Base-by-base conservation (phyloP, 1,140 invertebrate genomes). In the Temnothorax curvispinosus region DNA sequence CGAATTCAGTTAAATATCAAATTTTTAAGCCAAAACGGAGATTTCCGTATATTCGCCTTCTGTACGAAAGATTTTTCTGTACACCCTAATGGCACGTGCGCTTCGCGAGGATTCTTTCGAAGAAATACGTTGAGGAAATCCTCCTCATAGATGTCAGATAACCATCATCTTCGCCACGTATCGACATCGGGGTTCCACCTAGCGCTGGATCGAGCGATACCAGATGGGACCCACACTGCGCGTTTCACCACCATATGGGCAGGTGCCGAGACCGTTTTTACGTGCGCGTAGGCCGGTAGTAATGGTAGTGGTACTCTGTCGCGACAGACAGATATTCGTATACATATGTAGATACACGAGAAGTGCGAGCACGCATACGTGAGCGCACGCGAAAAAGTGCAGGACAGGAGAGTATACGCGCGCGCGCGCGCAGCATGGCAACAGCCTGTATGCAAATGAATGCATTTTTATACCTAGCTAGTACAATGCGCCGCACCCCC, bases 391-490 rank as follows among this genome's bases (percentile, higher is more conserved):
- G 81, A 86, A 88, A 89, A 88, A 87, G 80, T 87, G 67, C 69
- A 89, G 89, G 89, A 81, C 82, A 86, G 77, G 88, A 90, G 88
- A 80, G 89, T 86, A 90, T 86, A 27, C 27, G 27, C 27, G 27
- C 88, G 92, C 90, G 85, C 87, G 90, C 88, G 90, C 89, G 74
- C 86, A 78, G 86, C 92, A 84, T 90, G 89, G 92, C 87, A 94
- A 94, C 93, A 92, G 93, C 90, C 90, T 92, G 91, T 93, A 95
- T 95, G 94, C 92, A 94, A 95, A 95, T 95, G 91, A 93, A 92
- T 92, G 93, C 93, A 92, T 95, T 95, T 95, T 95, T 94, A 93
- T 94, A 91, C 87, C 84, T 91, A 90, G 90, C 87, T 88, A 84
- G 80, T 82, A 92, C 92, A 93, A 93, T 93, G 85, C 88, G 81